Conservation (phyloP, 1,140 invertebrate genomes). For the Penaeus chinensis region DNA sequence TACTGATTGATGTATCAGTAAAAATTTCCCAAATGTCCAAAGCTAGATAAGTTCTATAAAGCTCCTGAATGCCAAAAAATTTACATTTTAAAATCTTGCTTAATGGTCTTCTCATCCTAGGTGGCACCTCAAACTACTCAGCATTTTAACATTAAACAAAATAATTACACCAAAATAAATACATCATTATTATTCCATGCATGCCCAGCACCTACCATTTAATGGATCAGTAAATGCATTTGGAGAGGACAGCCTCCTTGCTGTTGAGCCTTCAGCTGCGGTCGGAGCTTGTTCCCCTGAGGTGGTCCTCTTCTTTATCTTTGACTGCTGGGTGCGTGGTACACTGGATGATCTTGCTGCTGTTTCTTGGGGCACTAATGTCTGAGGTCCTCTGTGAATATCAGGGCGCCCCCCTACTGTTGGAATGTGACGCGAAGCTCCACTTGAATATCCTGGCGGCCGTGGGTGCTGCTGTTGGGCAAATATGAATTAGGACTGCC, state of each 20-base stretch:
- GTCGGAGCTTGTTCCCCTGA: constrained; percentile 5
- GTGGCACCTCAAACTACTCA: too few relatives aligned
- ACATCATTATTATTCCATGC: too few relatives aligned
- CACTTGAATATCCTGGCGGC: constrained; percentile 40
- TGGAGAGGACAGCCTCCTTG: constrained; percentile 40
- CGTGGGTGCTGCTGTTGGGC: constrained; percentile 36
- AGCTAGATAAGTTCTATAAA: too few relatives aligned
- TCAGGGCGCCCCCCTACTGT: constrained; percentile 47
- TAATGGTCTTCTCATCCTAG: too few relatives aligned
- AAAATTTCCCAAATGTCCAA: too few relatives aligned
- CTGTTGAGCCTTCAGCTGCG: neutral
- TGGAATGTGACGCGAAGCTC: constrained; percentile 22
- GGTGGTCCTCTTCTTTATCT: constrained; percentile 4
- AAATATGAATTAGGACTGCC: neutral
- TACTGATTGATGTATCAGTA: too few relatives aligned
- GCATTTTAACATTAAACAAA: too few relatives aligned
- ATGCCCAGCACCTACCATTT: constrained; percentile 30
- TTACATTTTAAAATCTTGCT: too few relatives aligned
- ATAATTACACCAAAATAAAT: too few relatives aligned
- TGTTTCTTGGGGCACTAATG: neutral
- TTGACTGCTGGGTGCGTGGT: constrained; percentile 16
- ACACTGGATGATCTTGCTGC: constrained; percentile 45
- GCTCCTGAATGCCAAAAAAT: too few relatives aligned
- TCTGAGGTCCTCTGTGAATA: constrained; percentile 46
- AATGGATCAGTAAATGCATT: constrained; percentile 51